These are phyloP conservation scores for Rallus crepitans DNA, from an alignment of 2,797 vertebrate genomes.

Conservation along the genomic window DNA sequence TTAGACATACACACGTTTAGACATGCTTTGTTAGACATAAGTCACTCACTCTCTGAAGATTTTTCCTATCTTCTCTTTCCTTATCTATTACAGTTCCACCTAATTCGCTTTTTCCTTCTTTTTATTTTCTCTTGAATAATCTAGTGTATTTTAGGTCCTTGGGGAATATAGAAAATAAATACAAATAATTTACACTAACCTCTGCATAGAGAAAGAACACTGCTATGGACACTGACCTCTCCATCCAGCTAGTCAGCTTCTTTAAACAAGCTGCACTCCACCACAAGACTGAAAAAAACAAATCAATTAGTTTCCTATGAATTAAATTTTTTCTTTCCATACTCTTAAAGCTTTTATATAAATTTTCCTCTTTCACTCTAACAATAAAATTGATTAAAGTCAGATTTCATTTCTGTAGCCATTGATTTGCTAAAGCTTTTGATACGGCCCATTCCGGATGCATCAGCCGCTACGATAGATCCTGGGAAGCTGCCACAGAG, in stretches of 20 bases:
- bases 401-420: slow-evolving; percentile 10
- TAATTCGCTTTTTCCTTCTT: neutral
- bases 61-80: neutral
- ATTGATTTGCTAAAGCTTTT: slow-evolving; percentile 30
- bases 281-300: neutral
- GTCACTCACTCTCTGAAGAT: neutral
- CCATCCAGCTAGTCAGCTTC: neutral
- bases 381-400: slow-evolving; percentile 27
- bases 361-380: neutral
- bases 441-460: neutral
- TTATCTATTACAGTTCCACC: neutral
- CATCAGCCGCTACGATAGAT: neutral
- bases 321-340: neutral
- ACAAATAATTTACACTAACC: neutral
- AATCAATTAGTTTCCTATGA: slow-evolving; percentile 21
- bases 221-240: neutral
- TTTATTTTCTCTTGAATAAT: neutral
- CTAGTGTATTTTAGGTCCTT: neutral
- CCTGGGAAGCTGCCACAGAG: neutral
- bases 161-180: neutral
- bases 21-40: neutral
- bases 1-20: neutral
- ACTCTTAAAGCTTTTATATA: slow-evolving; percentile 21
- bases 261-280: neutral
- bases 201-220: neutral